These are phyloP conservation scores for Albula glossodonta DNA, from an alignment of 2,113 vertebrate species.

Conservation along the genomic window DNA sequence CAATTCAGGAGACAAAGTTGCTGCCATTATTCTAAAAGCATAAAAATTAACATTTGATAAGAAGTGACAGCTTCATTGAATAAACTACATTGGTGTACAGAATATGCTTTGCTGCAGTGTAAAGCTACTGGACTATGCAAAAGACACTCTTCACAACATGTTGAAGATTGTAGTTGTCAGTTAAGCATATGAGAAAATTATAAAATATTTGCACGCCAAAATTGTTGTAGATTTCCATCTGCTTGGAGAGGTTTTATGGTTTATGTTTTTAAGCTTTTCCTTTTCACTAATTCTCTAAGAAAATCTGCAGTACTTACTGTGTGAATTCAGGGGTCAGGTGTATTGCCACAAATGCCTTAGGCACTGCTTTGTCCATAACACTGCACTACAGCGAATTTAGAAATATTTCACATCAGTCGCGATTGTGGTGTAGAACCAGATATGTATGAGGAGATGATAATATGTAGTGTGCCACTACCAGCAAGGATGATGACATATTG, in stretches of 20 bases:
- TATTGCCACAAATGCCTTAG: not conserved
- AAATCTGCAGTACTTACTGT: conserved; percentile 9
- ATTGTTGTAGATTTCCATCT: conserved; percentile 7
- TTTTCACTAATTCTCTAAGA: not conserved
- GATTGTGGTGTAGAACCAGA: not conserved
- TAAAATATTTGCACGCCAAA: conserved; percentile 13
- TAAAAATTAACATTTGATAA: not conserved
- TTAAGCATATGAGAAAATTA: not conserved
- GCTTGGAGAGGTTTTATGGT: not conserved
- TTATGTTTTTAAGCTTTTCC: not conserved
- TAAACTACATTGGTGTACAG: not conserved
- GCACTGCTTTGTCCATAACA: not conserved
- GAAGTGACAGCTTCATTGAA: not conserved
- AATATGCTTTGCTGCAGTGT: too few relatives aligned
- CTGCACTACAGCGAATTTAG: not conserved
- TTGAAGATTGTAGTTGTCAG: not conserved
- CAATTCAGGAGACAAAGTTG: not conserved
- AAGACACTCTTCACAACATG: not conserved
- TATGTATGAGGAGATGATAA: not conserved
- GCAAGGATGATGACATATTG: not conserved
- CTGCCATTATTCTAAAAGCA: not conserved
- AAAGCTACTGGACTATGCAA: too few relatives aligned
- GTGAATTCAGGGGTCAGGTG: not conserved
- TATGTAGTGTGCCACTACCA: conserved; percentile 3
- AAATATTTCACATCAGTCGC: conserved; percentile 1